Evolutionary conservation across 2,113 vertebrate species (phyloP).

Genomic region (Limanda limanda): DNA sequence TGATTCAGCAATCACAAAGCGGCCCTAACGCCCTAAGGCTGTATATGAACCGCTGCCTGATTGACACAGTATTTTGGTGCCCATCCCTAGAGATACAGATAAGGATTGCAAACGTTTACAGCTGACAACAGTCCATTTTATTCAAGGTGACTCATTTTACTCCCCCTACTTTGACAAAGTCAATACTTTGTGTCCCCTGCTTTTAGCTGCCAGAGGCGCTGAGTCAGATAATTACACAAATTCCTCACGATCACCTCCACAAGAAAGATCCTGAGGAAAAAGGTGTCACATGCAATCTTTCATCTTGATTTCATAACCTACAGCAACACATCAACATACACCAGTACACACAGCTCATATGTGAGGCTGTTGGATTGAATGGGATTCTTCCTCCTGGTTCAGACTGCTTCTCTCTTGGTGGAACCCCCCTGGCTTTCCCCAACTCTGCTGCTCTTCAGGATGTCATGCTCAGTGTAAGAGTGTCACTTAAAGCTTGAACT

Average conservation of each 20-base stretch:
- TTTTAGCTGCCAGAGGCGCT: background rate
- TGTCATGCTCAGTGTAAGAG: constrained; percentile 53
- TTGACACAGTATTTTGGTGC: no score
- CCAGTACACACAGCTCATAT: no score
- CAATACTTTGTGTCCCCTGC: background rate
- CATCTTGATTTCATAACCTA: background rate
- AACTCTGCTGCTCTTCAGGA: constrained; percentile 11
- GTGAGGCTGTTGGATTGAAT: background rate
- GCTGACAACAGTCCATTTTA: background rate
- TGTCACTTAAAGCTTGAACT: constrained; percentile 34
- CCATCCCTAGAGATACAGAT: no score
- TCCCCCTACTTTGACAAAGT: background rate
- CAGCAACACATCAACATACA: background rate
- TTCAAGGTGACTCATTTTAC: background rate
- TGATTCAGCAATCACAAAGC: no score
- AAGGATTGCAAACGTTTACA: no score
- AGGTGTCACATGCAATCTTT: background rate
- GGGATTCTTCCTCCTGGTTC: background rate
- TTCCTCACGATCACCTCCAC: no score
- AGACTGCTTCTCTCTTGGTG: constrained; percentile 8
- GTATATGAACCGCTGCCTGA: no score
- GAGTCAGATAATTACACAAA: background rate
- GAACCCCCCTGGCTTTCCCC: background rate
- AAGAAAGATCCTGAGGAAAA: background rate
- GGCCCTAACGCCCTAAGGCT: no score